Evolutionary conservation across 2,888 invertebrate genomes (phyloP), one percentile per base, ranked within the genome.

Genomic region (Aproaerema taeniolella): DNA sequence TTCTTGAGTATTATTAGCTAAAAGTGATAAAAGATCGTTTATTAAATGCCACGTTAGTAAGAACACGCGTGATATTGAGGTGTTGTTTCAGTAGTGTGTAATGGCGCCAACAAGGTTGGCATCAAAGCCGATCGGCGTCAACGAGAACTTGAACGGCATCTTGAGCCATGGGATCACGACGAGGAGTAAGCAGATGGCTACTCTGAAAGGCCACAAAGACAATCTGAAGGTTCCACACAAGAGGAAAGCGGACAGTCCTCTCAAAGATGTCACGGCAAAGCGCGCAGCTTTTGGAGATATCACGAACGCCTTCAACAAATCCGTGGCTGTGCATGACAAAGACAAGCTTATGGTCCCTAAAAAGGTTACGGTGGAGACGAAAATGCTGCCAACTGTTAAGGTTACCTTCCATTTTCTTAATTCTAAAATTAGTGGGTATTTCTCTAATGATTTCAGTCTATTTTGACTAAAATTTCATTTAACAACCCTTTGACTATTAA

Each of bases 211-310:
- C 55, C 68, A 80, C 39, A 77, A 79, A 53, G 70, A 80, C 45
- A 65, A 54, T 47, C 67, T 88, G 50, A 89, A 89, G 62, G 70
- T 82, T 14, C 83, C 90, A 39, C 88, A 88, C 36, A 95, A 95
- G 71, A 88, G 95, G 62, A 95, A 95, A 88, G 95, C 95, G 1
- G 90, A 90, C 48, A 95, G 94, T 41, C 95, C 95, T 2, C 63
- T 91, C 31, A 94, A 93, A 74, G 92, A 93, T 65, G 90, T 90
- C 52, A 89, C 88, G 36, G 89, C 91, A 3, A 96, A 95, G 71
- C 87, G 96, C 58, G 93, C 94, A 29, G 96, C 95, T 2, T 90
- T 97, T 63, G 94, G 94, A 45, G 96, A 96, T 71, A 90, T 96
- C 51, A 95, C 95, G 36, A 95, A 95, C 78, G 92, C 91, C 48